Base-by-base conservation (phyloP, 1,140 invertebrate species). In the Bombus sibiricus region DNA sequence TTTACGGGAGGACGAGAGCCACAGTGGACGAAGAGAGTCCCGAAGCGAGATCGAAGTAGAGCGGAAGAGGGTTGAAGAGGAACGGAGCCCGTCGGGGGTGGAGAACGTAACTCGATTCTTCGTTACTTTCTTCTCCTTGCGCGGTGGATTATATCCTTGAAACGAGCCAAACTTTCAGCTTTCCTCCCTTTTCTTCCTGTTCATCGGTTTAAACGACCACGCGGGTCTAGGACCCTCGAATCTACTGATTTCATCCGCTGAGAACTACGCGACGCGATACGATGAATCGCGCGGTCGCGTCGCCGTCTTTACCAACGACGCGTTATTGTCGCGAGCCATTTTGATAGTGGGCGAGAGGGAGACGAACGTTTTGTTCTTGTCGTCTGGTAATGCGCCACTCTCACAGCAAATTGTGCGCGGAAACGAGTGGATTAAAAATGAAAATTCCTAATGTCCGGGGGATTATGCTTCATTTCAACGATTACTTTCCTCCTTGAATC, bases 41-140 rank as follows among this genome's bases (percentile, higher is more conserved):
- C 88, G 87, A 88, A 78, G 59, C 81, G 41, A 83, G 77, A 82
- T 78, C 77, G 85, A 88, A 62, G 72, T 86, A 81, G 86, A 86
- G 79, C 77, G 87, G n/a, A 79, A 83, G 72, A 90, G 86, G 64
- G 82, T 64, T 72, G 80, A 76, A 59, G 47, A 81, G 59, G 57
- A 75, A 47, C 15, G 68, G 68, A 59, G 34, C 9, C 82, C 53
- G 18, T 3, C 57, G 57, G 66, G 81, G 75, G 25, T 43, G 83
- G 83, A 59, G 83, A 77, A 90, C 88, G 83, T 88, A 82, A 91
- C 84, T 91, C 84, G 84, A 86, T 91, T 88, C 78, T 71, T 91
- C 86, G 84, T 91, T 91, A 90, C 72, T 79, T 90, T 81, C 82
- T 87, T 90, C 79, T 78, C 81, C 39, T 41, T 32, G 37, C 28